These are phyloP conservation scores for Oreocharis arfaki DNA, from an alignment of 2,113 vertebrate genomes.

Conservation along the genomic window DNA sequence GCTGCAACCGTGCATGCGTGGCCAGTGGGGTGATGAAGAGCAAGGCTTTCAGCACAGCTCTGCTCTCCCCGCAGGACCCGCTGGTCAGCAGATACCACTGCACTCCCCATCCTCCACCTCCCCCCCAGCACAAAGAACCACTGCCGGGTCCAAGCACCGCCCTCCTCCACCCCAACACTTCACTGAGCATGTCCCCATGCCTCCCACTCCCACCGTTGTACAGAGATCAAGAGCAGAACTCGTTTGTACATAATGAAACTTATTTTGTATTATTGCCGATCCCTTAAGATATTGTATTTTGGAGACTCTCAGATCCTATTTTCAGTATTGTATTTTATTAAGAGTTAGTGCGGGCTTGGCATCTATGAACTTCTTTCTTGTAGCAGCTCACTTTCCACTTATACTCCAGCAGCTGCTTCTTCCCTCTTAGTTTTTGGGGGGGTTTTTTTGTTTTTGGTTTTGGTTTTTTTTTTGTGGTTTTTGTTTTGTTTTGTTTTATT, in stretches of 20 bases:
- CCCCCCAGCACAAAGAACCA: conserved; percentile 47
- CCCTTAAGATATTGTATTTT: conserved; percentile 84
- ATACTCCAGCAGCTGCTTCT: conserved; percentile 51
- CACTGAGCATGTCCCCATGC: background rate
- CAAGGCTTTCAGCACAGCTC: background rate
- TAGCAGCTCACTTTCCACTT: conserved; percentile 33
- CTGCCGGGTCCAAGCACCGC: conserved; percentile 37
- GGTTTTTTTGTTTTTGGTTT: background rate
- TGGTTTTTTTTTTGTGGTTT: background rate
- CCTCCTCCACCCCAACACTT: background rate
- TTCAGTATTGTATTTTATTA: conserved; percentile 80
- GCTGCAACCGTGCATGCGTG: background rate
- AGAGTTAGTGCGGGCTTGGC: conserved; percentile 79
- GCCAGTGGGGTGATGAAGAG: background rate
- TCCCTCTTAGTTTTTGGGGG: conserved; percentile 18
- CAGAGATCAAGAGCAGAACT: conserved; percentile 81
- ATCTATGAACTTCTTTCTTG: conserved; percentile 38
- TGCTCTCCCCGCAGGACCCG: background rate
- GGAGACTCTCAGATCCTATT: conserved; percentile 70
- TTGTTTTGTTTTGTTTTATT: background rate
- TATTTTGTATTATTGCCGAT: conserved; percentile 80
- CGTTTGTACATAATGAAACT: conserved; percentile 84
- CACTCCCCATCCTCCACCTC: background rate
- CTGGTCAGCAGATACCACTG: conserved; percentile 44
- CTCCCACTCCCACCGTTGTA: conserved; percentile 68